Percentiles rank a stretch among this genome's conserved stretches.
Conservation (phyloP, 2,888 invertebrate genomes). For the Malthinus seriepunctatus region DNA sequence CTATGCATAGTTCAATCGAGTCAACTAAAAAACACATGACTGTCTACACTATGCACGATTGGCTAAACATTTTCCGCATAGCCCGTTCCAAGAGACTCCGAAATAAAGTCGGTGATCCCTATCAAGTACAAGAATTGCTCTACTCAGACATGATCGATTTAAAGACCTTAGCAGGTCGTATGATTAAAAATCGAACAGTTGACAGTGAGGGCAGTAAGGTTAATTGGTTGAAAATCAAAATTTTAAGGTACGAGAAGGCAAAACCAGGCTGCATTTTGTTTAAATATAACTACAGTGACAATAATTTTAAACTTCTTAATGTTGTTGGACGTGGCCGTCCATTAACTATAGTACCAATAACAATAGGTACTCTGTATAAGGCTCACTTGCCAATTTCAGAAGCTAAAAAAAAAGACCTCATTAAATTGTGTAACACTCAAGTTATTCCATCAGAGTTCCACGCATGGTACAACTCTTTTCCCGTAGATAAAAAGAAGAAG, state of each 20-base stretch:
- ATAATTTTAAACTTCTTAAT: not conserved
- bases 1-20: slow-evolving; percentile 37
- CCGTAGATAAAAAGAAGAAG: not conserved
- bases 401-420: not conserved
- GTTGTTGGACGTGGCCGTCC: not conserved
- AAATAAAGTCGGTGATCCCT: not conserved
- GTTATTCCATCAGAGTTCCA: not conserved
- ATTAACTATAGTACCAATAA: not conserved
- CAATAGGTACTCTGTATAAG: not conserved
- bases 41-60: slow-evolving; percentile 21
- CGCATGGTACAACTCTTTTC: not conserved
- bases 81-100: not conserved
- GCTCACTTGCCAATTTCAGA: not conserved
- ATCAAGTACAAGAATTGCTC: not conserved
- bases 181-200: not conserved
- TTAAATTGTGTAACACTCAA: not conserved
- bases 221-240: too few species aligned
- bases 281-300: not conserved
- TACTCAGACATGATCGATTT: not conserved
- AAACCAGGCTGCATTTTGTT: not conserved
- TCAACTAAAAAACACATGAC: slow-evolving; percentile 31
- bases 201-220: too few species aligned
- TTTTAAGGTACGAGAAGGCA: too few species aligned
- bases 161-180: not conserved
- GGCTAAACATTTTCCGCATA: not conserved